phyloP scores from a whole-genome alignment of 2,113 vertebrate species.

The Hiodon tergisus region DNA sequence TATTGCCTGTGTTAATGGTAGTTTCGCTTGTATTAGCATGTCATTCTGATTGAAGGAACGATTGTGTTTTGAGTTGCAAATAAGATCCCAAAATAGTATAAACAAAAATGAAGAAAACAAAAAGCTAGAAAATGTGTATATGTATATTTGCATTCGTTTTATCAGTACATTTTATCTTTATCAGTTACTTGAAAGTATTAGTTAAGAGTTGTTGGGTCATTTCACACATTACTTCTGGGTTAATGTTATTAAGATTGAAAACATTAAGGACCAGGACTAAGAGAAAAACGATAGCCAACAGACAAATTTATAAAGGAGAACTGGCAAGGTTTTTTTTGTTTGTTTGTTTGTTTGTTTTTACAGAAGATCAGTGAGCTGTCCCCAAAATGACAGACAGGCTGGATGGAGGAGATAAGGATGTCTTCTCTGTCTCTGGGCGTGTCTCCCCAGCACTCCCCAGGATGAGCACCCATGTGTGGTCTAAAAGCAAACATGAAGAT shows the following conservation, averaged over 20 bases:
- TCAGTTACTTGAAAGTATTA: too few species aligned
- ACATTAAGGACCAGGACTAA: too few species aligned
- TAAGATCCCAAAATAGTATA: background rate
- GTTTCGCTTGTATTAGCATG: constrained; percentile 15
- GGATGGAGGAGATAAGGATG: constrained; percentile 3
- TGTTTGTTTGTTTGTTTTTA: too few species aligned
- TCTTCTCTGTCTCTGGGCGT: background rate
- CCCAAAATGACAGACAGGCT: background rate
- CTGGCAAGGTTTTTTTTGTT: too few species aligned
- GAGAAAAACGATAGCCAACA: too few species aligned
- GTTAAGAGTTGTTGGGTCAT: too few species aligned
- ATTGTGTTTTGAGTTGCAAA: background rate
- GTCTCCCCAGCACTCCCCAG: background rate
- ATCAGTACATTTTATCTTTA: too few species aligned
- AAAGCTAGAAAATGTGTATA: background rate
- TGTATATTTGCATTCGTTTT: too few species aligned
- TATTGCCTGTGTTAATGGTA: background rate
- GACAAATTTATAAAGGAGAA: too few species aligned
- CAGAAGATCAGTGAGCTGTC: too few species aligned
- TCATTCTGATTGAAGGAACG: constrained; percentile 11
- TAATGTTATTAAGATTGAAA: too few species aligned
- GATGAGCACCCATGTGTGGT: constrained; percentile 8
- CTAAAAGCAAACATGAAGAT: constrained; percentile 11
- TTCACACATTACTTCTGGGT: too few species aligned
- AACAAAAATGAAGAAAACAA: background rate